Base-by-base conservation (phyloP, 2,797 vertebrate species). In the Bovichtus variegatus region DNA sequence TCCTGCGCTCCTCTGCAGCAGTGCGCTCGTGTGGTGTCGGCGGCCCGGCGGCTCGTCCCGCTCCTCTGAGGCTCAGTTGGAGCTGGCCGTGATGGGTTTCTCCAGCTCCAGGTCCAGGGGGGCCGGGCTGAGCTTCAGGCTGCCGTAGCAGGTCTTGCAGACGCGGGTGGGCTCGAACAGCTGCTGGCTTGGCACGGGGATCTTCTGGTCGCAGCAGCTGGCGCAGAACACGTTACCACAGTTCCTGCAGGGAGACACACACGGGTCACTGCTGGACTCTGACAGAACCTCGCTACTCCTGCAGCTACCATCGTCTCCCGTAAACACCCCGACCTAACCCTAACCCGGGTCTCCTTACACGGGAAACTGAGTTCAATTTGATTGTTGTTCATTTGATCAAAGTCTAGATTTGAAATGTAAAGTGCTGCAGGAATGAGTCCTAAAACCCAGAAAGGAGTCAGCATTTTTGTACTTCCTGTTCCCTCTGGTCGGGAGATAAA, bases 131-230 rank as follows among this genome's bases (percentile, higher is more conserved):
- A 96, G 93, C 82, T 96, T 96, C 59, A 99, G 95, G 94, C 88
- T 97, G 94, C 95, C 93, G 90, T 96, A 99, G 94, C 98, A 99
- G 65, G 91, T 94, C 87, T 96, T 98, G 83, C 98, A 99, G 76
- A 99, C 98, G 5, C 97, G 95, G 90, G 93, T 98, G 84, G 98
- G 97, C 90, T 99, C 97, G 16, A 98, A 99, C 85, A 99, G 96
- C 94, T 99, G 98, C 94, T 99, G 98, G 85, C 97, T 99, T 80
- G 98, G 98, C 94, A 99, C 97, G 1, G 98, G 97, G 88, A 98
- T 97, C 96, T 99, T 99, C 97, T 99, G 98, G 92, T 99, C 97
- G 69, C 98, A 99, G 84, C 98, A 99, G 88, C 96, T 99, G 95
- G 97, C 96, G 77, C 98, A 99, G 94, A 99, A 99, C 69, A 99